Evolutionary conservation across 1,140 invertebrate species (phyloP).

Genomic region (Drosophila prosaltans): DNA sequence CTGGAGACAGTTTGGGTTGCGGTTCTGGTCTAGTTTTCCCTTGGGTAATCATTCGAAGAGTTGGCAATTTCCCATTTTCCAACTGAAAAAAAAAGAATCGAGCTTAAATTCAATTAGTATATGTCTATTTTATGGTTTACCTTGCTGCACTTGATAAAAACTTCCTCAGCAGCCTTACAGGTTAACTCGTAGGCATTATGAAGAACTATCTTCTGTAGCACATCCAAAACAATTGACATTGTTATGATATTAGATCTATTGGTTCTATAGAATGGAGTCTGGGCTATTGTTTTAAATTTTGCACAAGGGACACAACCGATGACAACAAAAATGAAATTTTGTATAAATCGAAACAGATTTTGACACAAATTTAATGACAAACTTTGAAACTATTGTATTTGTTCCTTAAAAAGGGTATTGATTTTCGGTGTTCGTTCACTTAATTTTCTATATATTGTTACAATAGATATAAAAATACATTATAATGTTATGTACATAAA

Average conservation of each 20-base stretch:
- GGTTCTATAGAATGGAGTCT: neutral
- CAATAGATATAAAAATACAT: too few relatives aligned
- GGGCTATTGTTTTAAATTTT: slow-evolving; percentile 29
- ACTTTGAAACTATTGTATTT: neutral
- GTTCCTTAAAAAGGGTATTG: neutral
- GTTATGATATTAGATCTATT: neutral
- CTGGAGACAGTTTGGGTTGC: neutral
- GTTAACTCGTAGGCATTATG: slow-evolving; percentile 49
- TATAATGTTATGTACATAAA: slow-evolving; percentile 45
- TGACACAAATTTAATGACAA: neutral
- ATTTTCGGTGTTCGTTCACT: neutral
- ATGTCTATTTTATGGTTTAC: slow-evolving; percentile 21
- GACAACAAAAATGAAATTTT: neutral
- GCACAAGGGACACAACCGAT: slow-evolving; percentile 11
- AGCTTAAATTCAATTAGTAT: neutral
- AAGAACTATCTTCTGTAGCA: slow-evolving; percentile 55
- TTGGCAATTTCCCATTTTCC: neutral
- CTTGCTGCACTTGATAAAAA: slow-evolving; percentile 27
- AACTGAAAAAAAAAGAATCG: neutral
- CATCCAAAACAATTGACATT: slow-evolving; percentile 62
- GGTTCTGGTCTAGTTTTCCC: neutral
- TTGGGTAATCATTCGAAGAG: neutral
- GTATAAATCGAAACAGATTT: neutral
- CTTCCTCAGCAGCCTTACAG: slow-evolving; percentile 20
- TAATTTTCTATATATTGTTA: neutral